Evolutionary conservation across 2,888 invertebrate genomes (phyloP), one percentile per base, ranked within the genome.

Genomic region (Bruchidius siliquastri): DNA sequence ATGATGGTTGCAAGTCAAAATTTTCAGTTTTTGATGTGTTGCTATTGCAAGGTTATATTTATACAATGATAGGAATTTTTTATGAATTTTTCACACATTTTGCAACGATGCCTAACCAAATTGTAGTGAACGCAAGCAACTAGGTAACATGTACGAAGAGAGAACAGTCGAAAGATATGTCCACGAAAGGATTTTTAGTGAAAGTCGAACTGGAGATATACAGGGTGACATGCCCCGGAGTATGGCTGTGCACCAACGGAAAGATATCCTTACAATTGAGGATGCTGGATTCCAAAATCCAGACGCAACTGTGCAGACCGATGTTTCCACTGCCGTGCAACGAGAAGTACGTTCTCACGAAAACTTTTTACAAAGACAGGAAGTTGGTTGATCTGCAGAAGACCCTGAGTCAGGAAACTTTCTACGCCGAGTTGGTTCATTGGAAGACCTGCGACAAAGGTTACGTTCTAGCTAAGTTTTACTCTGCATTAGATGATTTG

Each of bases 181-280:
- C 83, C 71, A 80, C 82, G 69, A 91, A 91, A 87, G 87, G 88
- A 75, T 89, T 90, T 78, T 88, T 90, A 82, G 86, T 91, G 75
- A 89, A 89, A 80, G 88, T 91, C 73, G 89, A 91, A 87, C 83
- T 91, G 73, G 87, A 89, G 79, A 81, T 91, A 67, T 89, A 90
- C 83, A 89, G 86, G 80, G 90, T 95, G 30, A 91, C 93, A 74
- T 95, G 95, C 84, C 95, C 95, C n/a, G 95, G 95, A 49, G 94
- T 95, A 20, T 95, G 94, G 93, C 87, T 95, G 32, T 94, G 94
- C 82, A 92, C 93, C 76, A 92, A 92, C 85, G 94, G 95, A n/a
- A 90, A 91, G 81, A 89, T 93, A 10, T 92, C 92, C 8, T 87
- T 95, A 26, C 91, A 91, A 76, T 88, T 95, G 67, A 90, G 89